phyloP scores from a whole-genome alignment of 2,888 invertebrate genomes.

The Ellobium chinense region DNA sequence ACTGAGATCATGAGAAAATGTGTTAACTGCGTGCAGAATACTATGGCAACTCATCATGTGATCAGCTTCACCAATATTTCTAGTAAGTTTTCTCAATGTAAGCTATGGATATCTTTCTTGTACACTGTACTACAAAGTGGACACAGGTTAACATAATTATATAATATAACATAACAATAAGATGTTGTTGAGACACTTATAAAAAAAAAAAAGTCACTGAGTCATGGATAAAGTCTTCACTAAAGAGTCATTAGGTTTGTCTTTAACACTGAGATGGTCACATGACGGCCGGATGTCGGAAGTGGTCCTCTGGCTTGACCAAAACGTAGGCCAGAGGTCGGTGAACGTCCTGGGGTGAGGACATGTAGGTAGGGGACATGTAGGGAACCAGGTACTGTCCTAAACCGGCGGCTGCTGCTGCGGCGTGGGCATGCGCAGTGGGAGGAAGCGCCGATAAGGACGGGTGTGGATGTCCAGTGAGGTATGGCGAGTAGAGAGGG shows the following conservation, averaged over 20 bases:
- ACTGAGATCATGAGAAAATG: no score
- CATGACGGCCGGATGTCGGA: constrained; percentile 69
- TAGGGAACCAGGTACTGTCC: constrained; percentile 75
- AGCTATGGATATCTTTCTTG: no score
- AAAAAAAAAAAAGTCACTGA: no score
- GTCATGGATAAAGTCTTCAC: no score
- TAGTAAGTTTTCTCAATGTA: no score
- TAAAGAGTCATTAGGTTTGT: background rate
- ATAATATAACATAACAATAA: no score
- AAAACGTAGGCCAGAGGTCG: constrained; percentile 77
- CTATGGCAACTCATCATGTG: no score
- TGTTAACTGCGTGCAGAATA: no score
- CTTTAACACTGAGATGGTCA: constrained; percentile 53
- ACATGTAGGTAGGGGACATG: constrained; percentile 72
- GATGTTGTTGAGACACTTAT: no score
- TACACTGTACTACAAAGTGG: no score
- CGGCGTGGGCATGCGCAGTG: constrained; percentile 57
- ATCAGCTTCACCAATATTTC: no score
- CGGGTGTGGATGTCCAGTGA: constrained; percentile 48
- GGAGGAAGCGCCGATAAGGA: constrained; percentile 56
- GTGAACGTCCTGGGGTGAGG: constrained; percentile 72
- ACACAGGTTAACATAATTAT: no score
- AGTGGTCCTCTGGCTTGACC: constrained; percentile 78
- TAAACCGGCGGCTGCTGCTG: constrained; percentile 56
- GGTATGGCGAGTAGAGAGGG: constrained; percentile 65